A percentile compares a stretch with the other conserved stretches of the same genome.
Evolutionary conservation across 64 coral and sea anemone species (phyloP).

Genomic region (Actinia tenebrosa): DNA sequence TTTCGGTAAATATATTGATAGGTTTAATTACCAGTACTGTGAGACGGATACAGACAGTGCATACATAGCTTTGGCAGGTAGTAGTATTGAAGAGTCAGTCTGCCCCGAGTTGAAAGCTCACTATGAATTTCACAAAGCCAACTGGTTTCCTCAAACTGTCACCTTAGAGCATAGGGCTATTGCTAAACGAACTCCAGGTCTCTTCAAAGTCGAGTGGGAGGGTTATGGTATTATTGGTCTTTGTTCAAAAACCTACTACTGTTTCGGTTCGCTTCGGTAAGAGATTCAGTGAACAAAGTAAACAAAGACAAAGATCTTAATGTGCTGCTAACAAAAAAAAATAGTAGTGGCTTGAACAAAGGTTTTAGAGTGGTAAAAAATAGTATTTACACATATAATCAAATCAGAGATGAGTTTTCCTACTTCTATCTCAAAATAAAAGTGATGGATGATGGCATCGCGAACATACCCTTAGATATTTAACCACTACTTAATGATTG

Average conservation of each 20-base stretch:
- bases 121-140: constrained; percentile 18
- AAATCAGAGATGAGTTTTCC: no score
- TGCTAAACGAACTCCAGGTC: constrained; percentile 1
- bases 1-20: neutral
- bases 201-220: constrained; percentile 19
- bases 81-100: constrained; percentile 18
- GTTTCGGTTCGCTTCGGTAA: neutral
- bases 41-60: constrained; percentile 31
- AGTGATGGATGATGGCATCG: no score
- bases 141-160: constrained; percentile 33
- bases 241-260: constrained; percentile 10
- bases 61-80: constrained; percentile 30
- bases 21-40: neutral
- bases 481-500: no score
- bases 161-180: constrained; percentile 17
- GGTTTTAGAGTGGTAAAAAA: no score
- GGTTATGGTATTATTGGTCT: constrained; percentile 22
- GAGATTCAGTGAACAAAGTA: no score
- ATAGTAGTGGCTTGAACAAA: no score
- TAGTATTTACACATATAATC: no score
- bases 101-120: constrained; percentile 18
- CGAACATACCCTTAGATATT: no score
- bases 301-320: no score
- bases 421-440: no score
- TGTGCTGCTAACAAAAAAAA: no score